A percentile compares a stretch with the other conserved stretches of the same genome.
phyloP scores from a whole-genome alignment of 1,140 invertebrate species.

The Drosophila bocki region DNA sequence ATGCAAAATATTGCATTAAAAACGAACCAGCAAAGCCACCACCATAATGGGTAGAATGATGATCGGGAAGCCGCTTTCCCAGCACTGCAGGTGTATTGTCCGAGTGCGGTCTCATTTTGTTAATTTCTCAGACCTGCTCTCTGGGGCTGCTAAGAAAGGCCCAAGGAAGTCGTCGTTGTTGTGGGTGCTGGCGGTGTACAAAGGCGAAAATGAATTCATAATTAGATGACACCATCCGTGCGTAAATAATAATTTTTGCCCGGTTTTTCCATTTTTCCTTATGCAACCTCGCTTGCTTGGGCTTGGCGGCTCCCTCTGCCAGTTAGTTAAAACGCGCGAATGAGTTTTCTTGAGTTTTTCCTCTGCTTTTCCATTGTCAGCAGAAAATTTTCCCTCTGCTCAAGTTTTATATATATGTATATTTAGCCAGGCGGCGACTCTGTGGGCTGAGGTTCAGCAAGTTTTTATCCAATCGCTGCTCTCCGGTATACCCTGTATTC shows the following conservation, averaged over 20 bases:
- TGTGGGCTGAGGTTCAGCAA: slow-evolving; percentile 63
- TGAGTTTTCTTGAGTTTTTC: slow-evolving; percentile 76
- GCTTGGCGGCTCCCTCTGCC: slow-evolving; percentile 31
- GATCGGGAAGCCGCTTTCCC: slow-evolving; percentile 19
- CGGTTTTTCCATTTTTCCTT: slow-evolving; percentile 59
- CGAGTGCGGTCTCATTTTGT: slow-evolving; percentile 70
- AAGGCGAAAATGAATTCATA: slow-evolving; percentile 85
- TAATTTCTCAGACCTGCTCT: slow-evolving; percentile 58
- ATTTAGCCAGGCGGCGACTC: slow-evolving; percentile 59
- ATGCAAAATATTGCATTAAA: slow-evolving; percentile 77
- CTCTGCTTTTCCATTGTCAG: slow-evolving; percentile 57
- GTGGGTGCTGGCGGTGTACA: slow-evolving; percentile 42
- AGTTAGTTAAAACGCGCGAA: slow-evolving; percentile 82
- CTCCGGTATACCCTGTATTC: slow-evolving; percentile 19
- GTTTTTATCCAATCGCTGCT: slow-evolving; percentile 61
- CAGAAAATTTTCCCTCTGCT: slow-evolving; percentile 61
- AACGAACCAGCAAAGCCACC: slow-evolving; percentile 35
- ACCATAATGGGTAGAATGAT: slow-evolving; percentile 28
- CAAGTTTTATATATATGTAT: slow-evolving; percentile 57
- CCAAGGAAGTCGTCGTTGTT: slow-evolving; percentile 61
- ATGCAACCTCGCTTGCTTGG: slow-evolving; percentile 11
- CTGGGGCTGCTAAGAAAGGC: slow-evolving; percentile 24
- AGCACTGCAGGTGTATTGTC: slow-evolving; percentile 73
- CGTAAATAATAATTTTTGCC: slow-evolving; percentile 84
- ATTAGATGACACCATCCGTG: slow-evolving; percentile 85